Evolutionary conservation across 2,797 vertebrate species (phyloP), one percentile per base, ranked within the genome.

Genomic region (Selene dorsalis): DNA sequence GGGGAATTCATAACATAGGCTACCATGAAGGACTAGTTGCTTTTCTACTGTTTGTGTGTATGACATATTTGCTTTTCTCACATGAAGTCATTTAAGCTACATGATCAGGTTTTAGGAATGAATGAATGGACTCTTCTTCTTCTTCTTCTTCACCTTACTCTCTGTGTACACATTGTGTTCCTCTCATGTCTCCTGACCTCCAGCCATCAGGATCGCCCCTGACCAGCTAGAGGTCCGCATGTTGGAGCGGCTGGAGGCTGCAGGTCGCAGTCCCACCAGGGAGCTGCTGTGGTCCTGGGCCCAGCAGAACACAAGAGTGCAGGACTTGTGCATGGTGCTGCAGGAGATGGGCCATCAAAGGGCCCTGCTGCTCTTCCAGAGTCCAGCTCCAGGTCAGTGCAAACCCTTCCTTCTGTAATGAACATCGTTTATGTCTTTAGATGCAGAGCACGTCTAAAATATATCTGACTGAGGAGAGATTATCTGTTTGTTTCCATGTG

Each of bases 221-320:
- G 95, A 75, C 57, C 92, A 93, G 92, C 83, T 94, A 45, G 95
- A 96, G 20, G 89, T 96, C 32, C 93, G 94, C 7, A 87, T 82
- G 58, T 72, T 92, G 35, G 95, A 96, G 87, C 92, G 90, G 58
- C 66, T 90, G 1, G 92, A 92, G 30, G 89, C 93, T 0, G 90
- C 92, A n/a, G 96, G 95, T 5, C 94, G 89, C 84, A 96, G 96
- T 71, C 94, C 94, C 28, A 94, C 93, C 2, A 87, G 93, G 30
- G 95, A 96, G 79, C 85, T 96, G 18, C 87, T 96, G 16, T 96
- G 96, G 96, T 92, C 93, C 43, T 96, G 95, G 95, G 94, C 94
- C 24, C 95, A 95, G 84, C 94, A 94, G 83, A 95, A 95, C 68
- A 87, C 93, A 52, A 95, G 91, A 0, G 84, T 96, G 0, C 92